Evolutionary conservation across 2,888 invertebrate genomes (phyloP).

Genomic region (Plemyria rubiginata): DNA sequence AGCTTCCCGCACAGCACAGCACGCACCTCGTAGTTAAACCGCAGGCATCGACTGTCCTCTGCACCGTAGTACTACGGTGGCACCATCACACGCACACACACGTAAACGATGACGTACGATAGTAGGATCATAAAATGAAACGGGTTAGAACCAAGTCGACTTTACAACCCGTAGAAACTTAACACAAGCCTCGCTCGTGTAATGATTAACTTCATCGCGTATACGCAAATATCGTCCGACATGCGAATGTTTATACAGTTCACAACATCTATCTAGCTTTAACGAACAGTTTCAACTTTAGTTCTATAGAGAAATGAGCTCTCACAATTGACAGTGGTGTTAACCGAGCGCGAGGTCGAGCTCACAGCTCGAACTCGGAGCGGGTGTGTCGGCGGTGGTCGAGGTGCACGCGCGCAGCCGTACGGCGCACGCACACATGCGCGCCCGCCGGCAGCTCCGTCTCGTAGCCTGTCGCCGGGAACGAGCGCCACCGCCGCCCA

Average conservation of each 20-base stretch:
- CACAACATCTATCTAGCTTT: constrained; percentile 30
- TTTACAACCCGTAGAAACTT: constrained; percentile 78
- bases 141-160: constrained; percentile 51
- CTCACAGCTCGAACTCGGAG: constrained; percentile 81
- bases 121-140: constrained; percentile 47
- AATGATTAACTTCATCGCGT: constrained; percentile 61
- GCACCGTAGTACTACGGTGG: constrained; percentile 8
- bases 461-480: constrained; percentile 75
- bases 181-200: constrained; percentile 81
- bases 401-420: constrained; percentile 74
- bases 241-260: constrained; percentile 54
- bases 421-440: constrained; percentile 40
- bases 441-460: constrained; percentile 62
- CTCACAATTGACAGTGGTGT: constrained; percentile 63
- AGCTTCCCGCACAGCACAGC: constrained; percentile 23
- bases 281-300: constrained; percentile 45
- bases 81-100: constrained; percentile 25
- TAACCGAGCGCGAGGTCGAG: constrained; percentile 32
- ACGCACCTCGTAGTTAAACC: constrained; percentile 19
- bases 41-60: constrained; percentile 22
- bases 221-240: constrained; percentile 59
- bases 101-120: constrained; percentile 23
- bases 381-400: constrained; percentile 80
- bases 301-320: constrained; percentile 53
- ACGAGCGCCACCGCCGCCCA: constrained; percentile 85